Percentiles rank a stretch among this genome's conserved stretches.
Conservation (phyloP, 1,140 invertebrate species). For the Zaprionus inermis region DNA sequence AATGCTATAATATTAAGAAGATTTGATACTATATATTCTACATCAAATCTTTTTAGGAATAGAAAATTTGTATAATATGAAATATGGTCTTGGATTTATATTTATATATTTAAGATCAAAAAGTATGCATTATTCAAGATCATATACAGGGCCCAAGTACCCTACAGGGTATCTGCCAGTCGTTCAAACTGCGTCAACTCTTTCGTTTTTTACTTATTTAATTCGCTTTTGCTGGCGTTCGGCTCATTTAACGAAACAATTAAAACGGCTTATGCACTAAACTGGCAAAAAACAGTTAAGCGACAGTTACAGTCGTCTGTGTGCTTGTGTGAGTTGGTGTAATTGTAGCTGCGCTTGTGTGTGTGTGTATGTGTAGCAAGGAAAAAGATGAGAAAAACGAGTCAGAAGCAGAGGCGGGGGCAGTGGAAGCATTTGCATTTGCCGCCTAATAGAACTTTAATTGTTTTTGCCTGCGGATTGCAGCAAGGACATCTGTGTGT, state of each 20-base stretch:
- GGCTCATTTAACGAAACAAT: constrained; percentile 80
- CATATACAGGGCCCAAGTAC: too few species aligned
- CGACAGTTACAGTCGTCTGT: constrained; percentile 27
- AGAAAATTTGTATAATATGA: too few species aligned
- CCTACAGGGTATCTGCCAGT: constrained; percentile 8
- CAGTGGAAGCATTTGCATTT: constrained; percentile 65
- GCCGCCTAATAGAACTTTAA: constrained; percentile 80
- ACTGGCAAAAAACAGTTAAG: constrained; percentile 46
- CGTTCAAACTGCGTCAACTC: background rate
- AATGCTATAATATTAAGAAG: too few species aligned
- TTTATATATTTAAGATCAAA: too few species aligned
- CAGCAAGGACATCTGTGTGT: constrained; percentile 2
- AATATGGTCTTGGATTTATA: too few species aligned
- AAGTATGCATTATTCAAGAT: too few species aligned
- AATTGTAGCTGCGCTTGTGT: background rate
- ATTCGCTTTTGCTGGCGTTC: constrained; percentile 28
- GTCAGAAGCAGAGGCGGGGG: background rate
- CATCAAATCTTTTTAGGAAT: too few species aligned
- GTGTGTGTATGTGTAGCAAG: constrained; percentile 14
- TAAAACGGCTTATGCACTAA: constrained; percentile 74
- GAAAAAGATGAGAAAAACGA: constrained; percentile 20
- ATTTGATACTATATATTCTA: too few species aligned
- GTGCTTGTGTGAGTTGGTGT: constrained; percentile 21
- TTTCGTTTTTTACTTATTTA: background rate
- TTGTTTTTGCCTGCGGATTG: constrained; percentile 58